These are phyloP conservation scores for Leucopsar rothschildi DNA, from an alignment of 2,113 vertebrate genomes.

Conservation along the genomic window DNA sequence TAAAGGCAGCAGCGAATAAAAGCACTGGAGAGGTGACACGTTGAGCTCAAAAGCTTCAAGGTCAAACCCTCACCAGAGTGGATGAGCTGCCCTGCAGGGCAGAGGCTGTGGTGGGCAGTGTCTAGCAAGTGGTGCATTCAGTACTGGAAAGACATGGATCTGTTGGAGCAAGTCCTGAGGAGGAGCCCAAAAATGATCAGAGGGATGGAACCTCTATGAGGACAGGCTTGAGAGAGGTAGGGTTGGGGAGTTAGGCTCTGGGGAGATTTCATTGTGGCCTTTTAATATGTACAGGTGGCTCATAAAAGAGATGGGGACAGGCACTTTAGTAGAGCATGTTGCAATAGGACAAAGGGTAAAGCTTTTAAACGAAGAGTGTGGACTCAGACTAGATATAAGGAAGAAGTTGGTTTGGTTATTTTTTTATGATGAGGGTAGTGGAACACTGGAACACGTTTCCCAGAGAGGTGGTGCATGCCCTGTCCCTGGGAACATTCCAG, in stretches of 20 bases:
- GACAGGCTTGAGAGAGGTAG: background rate
- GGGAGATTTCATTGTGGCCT: background rate
- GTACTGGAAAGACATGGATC: background rate
- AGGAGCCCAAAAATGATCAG: background rate
- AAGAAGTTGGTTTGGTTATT: background rate
- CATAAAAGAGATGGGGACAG: background rate
- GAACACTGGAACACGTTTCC: background rate
- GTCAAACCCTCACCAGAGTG: background rate
- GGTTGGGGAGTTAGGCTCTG: background rate
- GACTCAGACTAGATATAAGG: background rate
- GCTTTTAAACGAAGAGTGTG: background rate
- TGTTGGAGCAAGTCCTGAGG: background rate
- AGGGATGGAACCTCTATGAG: background rate
- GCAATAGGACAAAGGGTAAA: background rate
- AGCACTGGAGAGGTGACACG: background rate
- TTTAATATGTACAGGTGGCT: background rate
- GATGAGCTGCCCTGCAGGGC: background rate
- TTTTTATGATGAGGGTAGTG: background rate
- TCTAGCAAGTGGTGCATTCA: background rate
- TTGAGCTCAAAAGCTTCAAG: background rate
- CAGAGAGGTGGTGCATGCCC: background rate
- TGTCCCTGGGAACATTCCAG: background rate
- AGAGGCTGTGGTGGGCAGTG: background rate
- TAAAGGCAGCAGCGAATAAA: background rate
- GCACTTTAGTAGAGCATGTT: background rate